Conservation (phyloP, 2,797 vertebrate genomes). For the Diglossa cyanea region DNA sequence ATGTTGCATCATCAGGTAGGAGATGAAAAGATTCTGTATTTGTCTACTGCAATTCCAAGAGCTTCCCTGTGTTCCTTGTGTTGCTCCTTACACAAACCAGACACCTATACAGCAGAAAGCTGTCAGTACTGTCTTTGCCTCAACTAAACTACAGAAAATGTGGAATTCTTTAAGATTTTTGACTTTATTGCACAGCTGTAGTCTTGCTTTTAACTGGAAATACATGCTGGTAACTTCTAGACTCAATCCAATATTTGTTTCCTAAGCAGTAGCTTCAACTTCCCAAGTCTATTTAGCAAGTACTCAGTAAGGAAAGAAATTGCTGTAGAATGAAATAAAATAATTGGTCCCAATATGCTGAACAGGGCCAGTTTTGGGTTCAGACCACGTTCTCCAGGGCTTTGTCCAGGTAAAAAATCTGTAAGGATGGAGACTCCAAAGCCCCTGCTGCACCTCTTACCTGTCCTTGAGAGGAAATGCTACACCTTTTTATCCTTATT, state of each 20-base stretch:
- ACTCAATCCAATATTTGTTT: background rate
- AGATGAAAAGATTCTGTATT: background rate
- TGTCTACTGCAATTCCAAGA: background rate
- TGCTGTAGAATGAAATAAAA: background rate
- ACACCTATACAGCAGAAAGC: background rate
- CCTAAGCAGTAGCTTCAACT: background rate
- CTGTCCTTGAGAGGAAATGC: background rate
- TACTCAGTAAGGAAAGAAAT: background rate
- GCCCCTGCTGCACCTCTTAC: background rate
- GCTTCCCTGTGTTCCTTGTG: background rate
- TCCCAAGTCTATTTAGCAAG: background rate
- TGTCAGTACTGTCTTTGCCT: background rate
- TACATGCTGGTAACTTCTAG: background rate
- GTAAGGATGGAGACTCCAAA: rapidly evolving
- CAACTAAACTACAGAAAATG: background rate
- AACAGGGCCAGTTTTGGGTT: background rate
- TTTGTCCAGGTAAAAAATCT: background rate
- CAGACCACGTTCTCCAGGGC: background rate
- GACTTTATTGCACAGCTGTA: background rate
- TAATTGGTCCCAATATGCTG: background rate
- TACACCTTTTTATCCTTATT: background rate
- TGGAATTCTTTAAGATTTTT: background rate
- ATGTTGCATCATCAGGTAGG: background rate
- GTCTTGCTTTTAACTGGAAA: background rate
- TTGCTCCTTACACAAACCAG: background rate